Base-by-base conservation (phyloP, 2,888 invertebrate species). In the Drosophila anomalipes region DNA sequence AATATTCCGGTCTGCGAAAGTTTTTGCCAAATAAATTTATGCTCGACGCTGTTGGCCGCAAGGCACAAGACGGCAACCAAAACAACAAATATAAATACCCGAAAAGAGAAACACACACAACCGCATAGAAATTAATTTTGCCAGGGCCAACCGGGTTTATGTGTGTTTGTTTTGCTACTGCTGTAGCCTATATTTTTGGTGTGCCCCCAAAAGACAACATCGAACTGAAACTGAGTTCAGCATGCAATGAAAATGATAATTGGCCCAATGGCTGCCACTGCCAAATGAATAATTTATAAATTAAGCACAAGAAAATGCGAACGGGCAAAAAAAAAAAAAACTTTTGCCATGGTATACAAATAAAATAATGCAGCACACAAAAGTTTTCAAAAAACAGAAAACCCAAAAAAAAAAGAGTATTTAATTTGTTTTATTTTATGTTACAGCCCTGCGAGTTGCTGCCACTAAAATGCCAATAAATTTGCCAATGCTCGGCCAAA, bases 251-350 rank as follows among this genome's bases (percentile, higher is more conserved):
- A 90, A 92, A 92, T 91, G 87, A 90, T 91, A 91, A 91, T 91
- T 91, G 91, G 86, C 81, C 77, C 71, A 86, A 83, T 83, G 88
- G 73, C 82, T 78, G 77, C 67, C 77, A 73, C 64, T 60, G 72
- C 69, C 79, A 80, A 86, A 90, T 92, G 91, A 92, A 91, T 91
- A 86, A 91, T 92, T 92, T 92, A 92, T 91, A 86, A 85, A 82
- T 91, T 80, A 83, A 84, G 83, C 77, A 67, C 77, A 75, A 74
- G 70, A 61, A 64, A 76, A 70, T 52, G 73, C 70, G 59, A 78
- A 63, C 51, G 12, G 32, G 35, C 41, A 12, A 30, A 63, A 52
- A 49, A 49, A 16, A n/a, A n/a, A 6, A 53, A 53, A 59, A 54
- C 16, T 26, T 47, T 47, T 26, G 1, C 47, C 47, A 47, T 47